Base-by-base conservation (phyloP, 2,888 invertebrate genomes). In the Acanthococcus lagerstroemiae region DNA sequence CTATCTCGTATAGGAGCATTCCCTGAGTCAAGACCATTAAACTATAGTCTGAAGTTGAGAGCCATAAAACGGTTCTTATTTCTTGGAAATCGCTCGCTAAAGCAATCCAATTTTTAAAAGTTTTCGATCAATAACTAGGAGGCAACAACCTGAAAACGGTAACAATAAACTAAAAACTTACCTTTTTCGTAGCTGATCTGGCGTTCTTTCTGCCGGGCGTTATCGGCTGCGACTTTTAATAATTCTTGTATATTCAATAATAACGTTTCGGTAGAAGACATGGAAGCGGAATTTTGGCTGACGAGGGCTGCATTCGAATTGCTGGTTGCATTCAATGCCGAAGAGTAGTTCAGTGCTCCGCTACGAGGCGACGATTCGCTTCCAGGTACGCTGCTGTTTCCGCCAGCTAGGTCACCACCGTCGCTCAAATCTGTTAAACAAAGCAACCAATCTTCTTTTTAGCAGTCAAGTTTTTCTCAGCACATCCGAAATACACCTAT, bases 121-220 rank as follows among this genome's bases (percentile, higher is more conserved):
- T n/a, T n/a, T n/a, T n/a, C n/a, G n/a, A n/a, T n/a, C n/a, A n/a
- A n/a, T n/a, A n/a, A n/a, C n/a, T n/a, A n/a, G n/a, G n/a, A 37
- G 12, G 44, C 44, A 37, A 37, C 44, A 37, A n/a, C n/a, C n/a
- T n/a, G n/a, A n/a, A n/a, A n/a, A n/a, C n/a, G n/a, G n/a, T n/a
- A 52, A n/a, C n/a, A n/a, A n/a, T n/a, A n/a, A n/a, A n/a, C n/a
- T n/a, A n/a, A n/a, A 24, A 48, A 21, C 79, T 79, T 81, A 95
- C 95, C 93, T 89, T 94, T 95, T 80, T 95, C 95, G 78, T 92
- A 90, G 82, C 88, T 91, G 78, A 93, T 89, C 79, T 95, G 94
- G 72, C 94, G 82, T 78, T 96, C 95, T 79, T 95, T 94, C 75
- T 95, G 94, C 73, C 95, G 84, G 65, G 95, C 94, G 79, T 95